These are phyloP conservation scores for Acronicta psi DNA, from an alignment of 2,888 invertebrate genomes.

Conservation along the genomic window DNA sequence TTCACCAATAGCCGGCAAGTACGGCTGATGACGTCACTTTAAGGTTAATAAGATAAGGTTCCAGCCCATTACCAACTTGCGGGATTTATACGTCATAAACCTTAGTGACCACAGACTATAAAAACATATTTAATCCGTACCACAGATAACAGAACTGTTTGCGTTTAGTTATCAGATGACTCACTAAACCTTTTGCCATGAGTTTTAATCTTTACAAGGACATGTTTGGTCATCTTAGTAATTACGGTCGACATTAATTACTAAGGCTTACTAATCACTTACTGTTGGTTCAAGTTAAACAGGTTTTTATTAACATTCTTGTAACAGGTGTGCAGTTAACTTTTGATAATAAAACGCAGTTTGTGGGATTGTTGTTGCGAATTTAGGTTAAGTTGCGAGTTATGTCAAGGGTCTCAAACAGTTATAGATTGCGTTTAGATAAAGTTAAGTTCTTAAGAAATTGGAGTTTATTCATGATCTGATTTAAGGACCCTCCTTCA, in stretches of 20 bases:
- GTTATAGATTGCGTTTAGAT: constrained; percentile 26
- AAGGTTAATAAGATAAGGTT: too few relatives aligned
- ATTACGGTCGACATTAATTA: constrained; percentile 16
- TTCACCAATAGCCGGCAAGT: too few relatives aligned
- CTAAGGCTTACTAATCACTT: constrained; percentile 3
- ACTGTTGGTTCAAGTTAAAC: constrained; percentile 28
- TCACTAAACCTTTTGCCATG: constrained; percentile 18
- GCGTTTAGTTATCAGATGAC: constrained; percentile 31
- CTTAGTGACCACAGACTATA: constrained; percentile 3
- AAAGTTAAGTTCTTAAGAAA: not conserved
- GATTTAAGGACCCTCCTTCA: too few relatives aligned
- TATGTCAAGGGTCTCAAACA: constrained; percentile 10
- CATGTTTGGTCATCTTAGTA: constrained; percentile 33
- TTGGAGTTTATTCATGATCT: not conserved
- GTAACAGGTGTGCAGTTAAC: constrained; percentile 27
- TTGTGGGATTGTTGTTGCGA: constrained; percentile 16
- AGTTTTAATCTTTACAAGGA: constrained; percentile 22
- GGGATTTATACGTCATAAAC: not conserved
- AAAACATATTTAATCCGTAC: constrained; percentile 15
- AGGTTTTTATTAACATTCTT: constrained; percentile 19
- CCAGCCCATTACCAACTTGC: too few relatives aligned
- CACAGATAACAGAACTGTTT: constrained; percentile 32
- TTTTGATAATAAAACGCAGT: constrained; percentile 15
- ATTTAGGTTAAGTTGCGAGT: constrained; percentile 33
- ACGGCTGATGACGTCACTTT: too few relatives aligned